Percentiles rank a stretch among this genome's conserved stretches.
These are phyloP conservation scores for Okamejei kenojei DNA, from an alignment of 2,797 vertebrate species.

Conservation along the genomic window DNA sequence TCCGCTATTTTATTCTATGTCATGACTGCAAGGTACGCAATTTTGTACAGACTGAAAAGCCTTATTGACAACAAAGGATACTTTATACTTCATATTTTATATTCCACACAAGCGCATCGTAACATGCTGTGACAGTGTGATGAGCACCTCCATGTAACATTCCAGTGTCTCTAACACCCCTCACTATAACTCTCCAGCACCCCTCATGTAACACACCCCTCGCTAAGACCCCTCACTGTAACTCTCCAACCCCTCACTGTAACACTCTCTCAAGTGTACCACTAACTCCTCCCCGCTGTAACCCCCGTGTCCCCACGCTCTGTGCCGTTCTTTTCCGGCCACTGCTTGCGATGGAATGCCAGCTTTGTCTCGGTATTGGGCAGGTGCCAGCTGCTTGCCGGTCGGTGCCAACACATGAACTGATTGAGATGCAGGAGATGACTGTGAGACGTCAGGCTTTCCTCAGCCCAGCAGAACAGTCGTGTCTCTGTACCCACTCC, in stretches of 20 bases:
- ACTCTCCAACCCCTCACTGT: neutral
- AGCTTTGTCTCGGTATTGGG: neutral
- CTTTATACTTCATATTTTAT: neutral
- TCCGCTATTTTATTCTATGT: too few relatives aligned
- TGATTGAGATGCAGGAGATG: conserved; percentile 10
- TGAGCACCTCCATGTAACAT: too few relatives aligned
- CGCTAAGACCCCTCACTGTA: neutral
- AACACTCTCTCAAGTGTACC: neutral
- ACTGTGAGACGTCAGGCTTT: neutral
- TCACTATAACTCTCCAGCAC: neutral
- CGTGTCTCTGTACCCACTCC: neutral
- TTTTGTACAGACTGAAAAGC: too few relatives aligned
- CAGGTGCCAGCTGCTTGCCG: neutral
- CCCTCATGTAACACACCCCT: neutral
- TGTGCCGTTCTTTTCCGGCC: too few relatives aligned
- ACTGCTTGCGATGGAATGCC: neutral
- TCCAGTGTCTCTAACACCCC: neutral
- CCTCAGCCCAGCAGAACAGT: neutral
- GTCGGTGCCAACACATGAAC: neutral
- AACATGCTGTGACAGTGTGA: neutral
- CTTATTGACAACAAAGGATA: too few relatives aligned
- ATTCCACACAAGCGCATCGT: neutral
- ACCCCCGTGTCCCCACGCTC: neutral
- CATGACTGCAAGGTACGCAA: too few relatives aligned
- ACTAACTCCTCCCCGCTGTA: neutral